Conservation (phyloP, 2,797 vertebrate genomes). For the Hydrophis major region DNA sequence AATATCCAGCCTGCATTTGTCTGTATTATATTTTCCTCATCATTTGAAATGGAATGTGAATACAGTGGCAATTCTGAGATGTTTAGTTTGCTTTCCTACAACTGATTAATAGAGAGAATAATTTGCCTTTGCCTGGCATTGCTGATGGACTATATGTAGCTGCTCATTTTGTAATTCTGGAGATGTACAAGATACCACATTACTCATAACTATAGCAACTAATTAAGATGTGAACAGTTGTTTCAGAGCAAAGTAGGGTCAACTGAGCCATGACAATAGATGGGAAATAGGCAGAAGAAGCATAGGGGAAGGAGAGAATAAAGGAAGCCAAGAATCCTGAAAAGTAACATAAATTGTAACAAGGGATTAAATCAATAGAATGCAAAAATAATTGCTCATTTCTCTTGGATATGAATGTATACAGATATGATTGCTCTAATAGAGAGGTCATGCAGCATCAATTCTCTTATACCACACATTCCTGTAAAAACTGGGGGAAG, state of each 20-base stretch:
- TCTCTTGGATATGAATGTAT: background rate
- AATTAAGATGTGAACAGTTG: background rate
- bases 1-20: background rate
- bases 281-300: background rate
- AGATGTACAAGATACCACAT: background rate
- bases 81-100: background rate
- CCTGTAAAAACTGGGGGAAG: background rate
- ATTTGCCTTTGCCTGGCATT: background rate
- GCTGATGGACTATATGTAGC: background rate
- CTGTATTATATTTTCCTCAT: background rate
- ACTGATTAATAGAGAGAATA: background rate
- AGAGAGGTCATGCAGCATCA: background rate
- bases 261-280: background rate
- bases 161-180: background rate
- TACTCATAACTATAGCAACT: background rate
- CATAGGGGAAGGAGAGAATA: background rate
- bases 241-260: background rate
- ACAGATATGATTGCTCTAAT: background rate
- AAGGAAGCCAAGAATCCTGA: background rate
- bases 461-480: background rate
- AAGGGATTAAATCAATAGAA: background rate
- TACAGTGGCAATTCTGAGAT: background rate
- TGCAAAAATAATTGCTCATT: background rate
- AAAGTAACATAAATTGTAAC: conserved; percentile 17
- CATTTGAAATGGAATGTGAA: background rate